phyloP scores from a whole-genome alignment of 2,797 vertebrate genomes.

The Adelosebastes latens region DNA sequence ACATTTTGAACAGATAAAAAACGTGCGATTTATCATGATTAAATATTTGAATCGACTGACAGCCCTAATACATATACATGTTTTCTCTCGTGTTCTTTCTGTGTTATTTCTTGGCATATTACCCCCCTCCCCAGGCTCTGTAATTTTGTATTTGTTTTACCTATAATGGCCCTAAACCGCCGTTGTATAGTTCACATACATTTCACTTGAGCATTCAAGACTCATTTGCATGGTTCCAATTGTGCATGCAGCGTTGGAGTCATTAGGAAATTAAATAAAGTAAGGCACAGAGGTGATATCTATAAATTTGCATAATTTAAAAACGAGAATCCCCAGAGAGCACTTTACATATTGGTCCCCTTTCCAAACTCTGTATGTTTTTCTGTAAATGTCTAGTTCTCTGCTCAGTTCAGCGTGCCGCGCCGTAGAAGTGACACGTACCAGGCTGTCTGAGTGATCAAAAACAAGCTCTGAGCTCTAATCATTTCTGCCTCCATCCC shows the following conservation, averaged over 20 bases:
- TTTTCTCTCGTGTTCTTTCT: not conserved
- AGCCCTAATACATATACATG: not conserved
- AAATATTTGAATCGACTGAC: not conserved
- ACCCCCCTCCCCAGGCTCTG: no score
- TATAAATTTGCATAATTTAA: not conserved
- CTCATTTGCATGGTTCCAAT: not conserved
- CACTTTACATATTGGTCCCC: not conserved
- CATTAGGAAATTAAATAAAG: not conserved
- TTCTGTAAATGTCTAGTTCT: not conserved
- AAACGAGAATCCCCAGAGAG: not conserved
- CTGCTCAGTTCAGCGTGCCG: not conserved
- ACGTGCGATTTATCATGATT: no score
- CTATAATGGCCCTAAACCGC: not conserved
- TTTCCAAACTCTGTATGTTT: not conserved
- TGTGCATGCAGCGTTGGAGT: not conserved
- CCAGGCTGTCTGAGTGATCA: not conserved
- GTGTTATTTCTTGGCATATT: not conserved
- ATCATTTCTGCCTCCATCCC: constrained; percentile 22
- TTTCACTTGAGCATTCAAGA: not conserved
- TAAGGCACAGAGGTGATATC: not conserved
- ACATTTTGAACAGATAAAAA: no score
- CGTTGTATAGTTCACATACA: not conserved
- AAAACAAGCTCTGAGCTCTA: constrained; percentile 21
- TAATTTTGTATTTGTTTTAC: not conserved
- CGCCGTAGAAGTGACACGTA: not conserved